Evolutionary conservation across 2,797 vertebrate genomes (phyloP).

Genomic region (Acrossocheilus wenchowensis): DNA sequence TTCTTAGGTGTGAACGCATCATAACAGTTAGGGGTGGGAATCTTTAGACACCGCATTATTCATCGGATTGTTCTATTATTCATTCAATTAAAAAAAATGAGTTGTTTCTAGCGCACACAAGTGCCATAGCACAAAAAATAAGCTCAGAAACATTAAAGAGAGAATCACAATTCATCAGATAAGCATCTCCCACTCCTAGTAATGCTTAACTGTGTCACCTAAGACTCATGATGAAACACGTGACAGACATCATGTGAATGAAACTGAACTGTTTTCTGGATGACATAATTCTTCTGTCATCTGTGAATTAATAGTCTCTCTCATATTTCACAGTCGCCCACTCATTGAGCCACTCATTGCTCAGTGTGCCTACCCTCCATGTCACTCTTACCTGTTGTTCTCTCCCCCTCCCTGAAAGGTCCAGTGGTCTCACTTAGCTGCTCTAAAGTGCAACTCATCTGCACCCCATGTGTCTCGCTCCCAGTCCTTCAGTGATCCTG

Average conservation of each 20-base stretch:
- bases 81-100: too few species aligned
- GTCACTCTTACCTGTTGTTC: slow-evolving; percentile 40
- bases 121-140: background rate
- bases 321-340: background rate
- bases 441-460: slow-evolving; percentile 83
- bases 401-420: slow-evolving; percentile 73
- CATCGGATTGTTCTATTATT: too few species aligned
- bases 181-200: background rate
- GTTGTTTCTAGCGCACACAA: background rate
- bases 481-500: slow-evolving; percentile 93
- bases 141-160: background rate
- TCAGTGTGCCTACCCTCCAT: background rate
- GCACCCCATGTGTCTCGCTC: slow-evolving; percentile 84
- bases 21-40: background rate
- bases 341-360: background rate
- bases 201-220: background rate
- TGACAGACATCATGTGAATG: background rate
- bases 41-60: background rate
- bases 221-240: background rate
- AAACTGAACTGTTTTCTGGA: background rate
- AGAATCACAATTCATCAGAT: background rate
- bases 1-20: background rate
- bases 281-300: background rate
- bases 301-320: background rate
- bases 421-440: slow-evolving; percentile 89